Evolutionary conservation across 2,113 vertebrate genomes (phyloP).

Genomic region (Elgaria multicarinata): DNA sequence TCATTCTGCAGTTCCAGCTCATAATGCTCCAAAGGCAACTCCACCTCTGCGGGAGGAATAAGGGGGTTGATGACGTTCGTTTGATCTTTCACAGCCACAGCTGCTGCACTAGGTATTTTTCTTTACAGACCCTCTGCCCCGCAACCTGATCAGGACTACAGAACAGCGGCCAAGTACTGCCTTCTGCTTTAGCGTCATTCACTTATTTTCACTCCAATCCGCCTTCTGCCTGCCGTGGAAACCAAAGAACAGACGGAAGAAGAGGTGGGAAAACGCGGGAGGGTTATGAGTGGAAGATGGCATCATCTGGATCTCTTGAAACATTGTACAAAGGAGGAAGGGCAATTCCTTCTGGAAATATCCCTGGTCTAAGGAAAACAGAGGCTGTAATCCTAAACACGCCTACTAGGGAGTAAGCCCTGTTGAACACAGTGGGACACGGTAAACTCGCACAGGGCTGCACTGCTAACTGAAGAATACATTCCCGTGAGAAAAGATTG

Average conservation of each 20-base stretch:
- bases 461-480: neutral
- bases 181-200: neutral
- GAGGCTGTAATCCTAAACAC: neutral
- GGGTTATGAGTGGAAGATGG: too few relatives aligned
- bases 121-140: neutral
- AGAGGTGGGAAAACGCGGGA: too few relatives aligned
- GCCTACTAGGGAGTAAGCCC: neutral
- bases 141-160: neutral
- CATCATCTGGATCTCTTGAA: too few relatives aligned
- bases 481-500: neutral
- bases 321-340: too few relatives aligned
- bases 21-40: conserved; percentile 67
- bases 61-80: neutral
- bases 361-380: too few relatives aligned
- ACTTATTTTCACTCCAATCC: too few relatives aligned
- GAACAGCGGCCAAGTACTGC: neutral
- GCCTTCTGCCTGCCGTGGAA: too few relatives aligned
- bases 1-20: conserved; percentile 50
- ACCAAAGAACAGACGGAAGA: too few relatives aligned
- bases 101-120: neutral
- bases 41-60: conserved; percentile 61
- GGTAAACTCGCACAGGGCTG: too few relatives aligned
- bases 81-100: too few relatives aligned
- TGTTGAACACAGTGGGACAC: too few relatives aligned
- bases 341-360: too few relatives aligned